Percentiles rank a stretch among this genome's conserved stretches.
These are phyloP conservation scores for Sebastes minor DNA, from an alignment of 2,797 vertebrate species.

Conservation along the genomic window DNA sequence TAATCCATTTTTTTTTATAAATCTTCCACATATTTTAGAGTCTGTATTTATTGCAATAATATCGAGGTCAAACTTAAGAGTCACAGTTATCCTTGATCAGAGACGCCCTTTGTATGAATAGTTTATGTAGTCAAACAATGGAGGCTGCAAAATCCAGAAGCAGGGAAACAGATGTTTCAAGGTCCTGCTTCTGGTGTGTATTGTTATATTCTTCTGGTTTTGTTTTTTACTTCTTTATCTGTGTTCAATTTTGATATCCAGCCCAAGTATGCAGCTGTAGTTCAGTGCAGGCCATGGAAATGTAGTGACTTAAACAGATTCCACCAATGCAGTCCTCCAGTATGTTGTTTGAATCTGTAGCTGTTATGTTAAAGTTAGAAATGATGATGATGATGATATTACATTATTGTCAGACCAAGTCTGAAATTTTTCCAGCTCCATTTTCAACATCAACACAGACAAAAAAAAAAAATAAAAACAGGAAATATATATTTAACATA, in stretches of 20 bases:
- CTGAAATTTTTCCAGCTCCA: too few relatives aligned
- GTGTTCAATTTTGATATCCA: not conserved
- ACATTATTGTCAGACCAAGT: not conserved
- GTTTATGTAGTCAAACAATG: constrained; percentile 28
- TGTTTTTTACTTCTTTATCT: not conserved
- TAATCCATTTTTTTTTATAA: not conserved
- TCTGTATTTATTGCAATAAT: not conserved
- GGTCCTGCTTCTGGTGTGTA: not conserved
- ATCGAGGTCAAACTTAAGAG: not conserved
- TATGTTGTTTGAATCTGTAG: not conserved
- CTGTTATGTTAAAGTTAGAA: not conserved
- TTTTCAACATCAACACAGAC: too few relatives aligned
- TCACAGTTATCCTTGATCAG: not conserved
- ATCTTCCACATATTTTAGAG: constrained; percentile 9
- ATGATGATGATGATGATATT: not conserved
- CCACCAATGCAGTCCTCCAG: not conserved
- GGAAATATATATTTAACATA: too few relatives aligned
- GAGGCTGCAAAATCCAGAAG: constrained; percentile 2
- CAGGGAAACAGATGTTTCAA: not conserved
- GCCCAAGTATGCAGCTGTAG: not conserved
- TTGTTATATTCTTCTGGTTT: not conserved
- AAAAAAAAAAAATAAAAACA: too few relatives aligned
- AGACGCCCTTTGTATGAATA: constrained; percentile 18
- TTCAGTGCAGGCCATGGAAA: not conserved
- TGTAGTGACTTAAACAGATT: not conserved